A percentile compares a stretch with the other conserved stretches of the same genome.
Evolutionary conservation across 23 tunicate genomes (phyloP).

Genomic region (Ascidia mentula): DNA sequence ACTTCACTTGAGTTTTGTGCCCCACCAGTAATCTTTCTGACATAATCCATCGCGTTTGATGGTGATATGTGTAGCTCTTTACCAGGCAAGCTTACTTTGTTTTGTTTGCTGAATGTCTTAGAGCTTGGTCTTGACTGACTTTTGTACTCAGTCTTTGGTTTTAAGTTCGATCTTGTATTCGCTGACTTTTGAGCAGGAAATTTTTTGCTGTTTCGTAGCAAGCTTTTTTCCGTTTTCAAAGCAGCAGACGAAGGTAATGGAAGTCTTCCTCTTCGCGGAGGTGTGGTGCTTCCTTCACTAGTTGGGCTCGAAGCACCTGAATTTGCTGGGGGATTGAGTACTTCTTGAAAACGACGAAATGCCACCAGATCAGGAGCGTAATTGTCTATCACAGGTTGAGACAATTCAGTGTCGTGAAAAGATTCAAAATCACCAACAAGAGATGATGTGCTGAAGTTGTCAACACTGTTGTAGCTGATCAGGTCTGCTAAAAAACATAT

Average conservation of each 20-base stretch:
- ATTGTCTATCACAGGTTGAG: neutral
- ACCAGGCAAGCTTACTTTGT: neutral
- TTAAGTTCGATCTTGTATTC: neutral
- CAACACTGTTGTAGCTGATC: slow-evolving; percentile 11
- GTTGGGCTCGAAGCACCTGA: neutral
- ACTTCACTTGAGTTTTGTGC: neutral
- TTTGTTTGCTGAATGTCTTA: neutral
- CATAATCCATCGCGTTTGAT: slow-evolving; percentile 20
- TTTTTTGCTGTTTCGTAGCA: neutral
- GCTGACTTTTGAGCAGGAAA: neutral
- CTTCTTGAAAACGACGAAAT: slow-evolving; percentile 25
- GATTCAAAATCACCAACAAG: neutral
- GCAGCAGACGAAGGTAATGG: neutral
- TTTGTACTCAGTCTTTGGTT: neutral
- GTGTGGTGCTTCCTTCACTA: neutral
- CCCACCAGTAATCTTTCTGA: neutral
- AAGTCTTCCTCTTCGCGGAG: neutral
- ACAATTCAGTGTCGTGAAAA: too few species aligned
- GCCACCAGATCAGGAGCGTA: slow-evolving; percentile 25
- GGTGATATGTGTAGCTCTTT: neutral
- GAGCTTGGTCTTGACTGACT: neutral
- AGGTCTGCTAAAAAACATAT: neutral
- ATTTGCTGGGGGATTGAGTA: neutral
- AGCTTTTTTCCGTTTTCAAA: neutral
- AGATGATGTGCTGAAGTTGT: neutral